Evolutionary conservation across 1,140 invertebrate genomes (phyloP).

Genomic region (Musca domestica): DNA sequence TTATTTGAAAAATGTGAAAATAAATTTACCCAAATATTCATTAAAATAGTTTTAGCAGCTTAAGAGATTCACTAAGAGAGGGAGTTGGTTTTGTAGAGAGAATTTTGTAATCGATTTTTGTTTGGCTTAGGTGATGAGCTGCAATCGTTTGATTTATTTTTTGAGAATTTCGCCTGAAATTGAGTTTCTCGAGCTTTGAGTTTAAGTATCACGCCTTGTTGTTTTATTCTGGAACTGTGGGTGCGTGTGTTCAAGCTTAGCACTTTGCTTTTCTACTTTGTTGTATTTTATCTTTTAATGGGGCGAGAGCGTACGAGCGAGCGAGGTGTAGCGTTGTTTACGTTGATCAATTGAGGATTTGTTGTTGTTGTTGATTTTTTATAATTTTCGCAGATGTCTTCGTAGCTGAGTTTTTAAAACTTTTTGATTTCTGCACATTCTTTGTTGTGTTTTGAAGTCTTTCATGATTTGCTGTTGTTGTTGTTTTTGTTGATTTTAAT

Average conservation of each 20-base stretch:
- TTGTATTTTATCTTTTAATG: background rate
- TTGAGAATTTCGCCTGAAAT: background rate
- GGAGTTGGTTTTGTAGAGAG: background rate
- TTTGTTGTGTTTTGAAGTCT: background rate
- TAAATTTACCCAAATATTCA: conserved; percentile 52
- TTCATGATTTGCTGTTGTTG: background rate
- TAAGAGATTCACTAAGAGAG: conserved; percentile 6
- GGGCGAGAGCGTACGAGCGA: background rate
- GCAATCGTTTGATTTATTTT: background rate
- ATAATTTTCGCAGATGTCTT: conserved; percentile 13
- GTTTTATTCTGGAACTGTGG: background rate
- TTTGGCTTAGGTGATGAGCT: too few species aligned
- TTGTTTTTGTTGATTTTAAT: too few species aligned
- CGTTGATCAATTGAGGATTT: too few species aligned
- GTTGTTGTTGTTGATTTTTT: background rate
- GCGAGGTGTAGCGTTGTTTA: too few species aligned
- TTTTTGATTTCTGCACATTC: conserved; percentile 8
- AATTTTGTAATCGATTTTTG: too few species aligned
- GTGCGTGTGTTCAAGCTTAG: too few species aligned
- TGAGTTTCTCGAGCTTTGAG: background rate
- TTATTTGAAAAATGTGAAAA: background rate
- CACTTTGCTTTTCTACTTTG: too few species aligned
- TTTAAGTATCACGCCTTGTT: conserved; percentile 6
- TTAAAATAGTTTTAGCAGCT: conserved; percentile 33
- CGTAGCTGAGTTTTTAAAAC: conserved; percentile 5